A percentile compares a stretch with the other conserved stretches of the same genome.
phyloP scores from a whole-genome alignment of 2,113 vertebrate species.

The Pelecanus crispus region DNA sequence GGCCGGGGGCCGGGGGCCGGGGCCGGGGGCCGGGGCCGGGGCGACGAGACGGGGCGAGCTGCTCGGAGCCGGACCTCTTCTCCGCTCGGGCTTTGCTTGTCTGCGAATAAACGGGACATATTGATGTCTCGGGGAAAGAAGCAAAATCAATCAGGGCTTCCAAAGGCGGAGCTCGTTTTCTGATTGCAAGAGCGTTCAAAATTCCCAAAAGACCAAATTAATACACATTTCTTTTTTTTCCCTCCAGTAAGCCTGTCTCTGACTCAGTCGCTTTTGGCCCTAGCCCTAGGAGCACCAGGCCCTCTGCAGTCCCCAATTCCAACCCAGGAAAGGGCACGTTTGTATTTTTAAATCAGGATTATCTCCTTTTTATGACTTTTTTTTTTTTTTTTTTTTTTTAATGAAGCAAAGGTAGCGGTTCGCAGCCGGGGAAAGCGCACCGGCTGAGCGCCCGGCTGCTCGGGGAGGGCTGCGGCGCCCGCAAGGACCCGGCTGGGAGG shows the following conservation, averaged over 20 bases:
- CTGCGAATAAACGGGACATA: not conserved
- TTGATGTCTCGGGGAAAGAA: not conserved
- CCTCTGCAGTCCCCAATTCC: not conserved
- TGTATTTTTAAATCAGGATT: not conserved
- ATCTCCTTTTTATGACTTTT: not conserved
- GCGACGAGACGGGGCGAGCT: not conserved
- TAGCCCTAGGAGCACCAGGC: not conserved
- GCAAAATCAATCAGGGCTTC: not conserved
- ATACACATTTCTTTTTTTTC: not conserved
- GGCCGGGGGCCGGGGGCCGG: not conserved
- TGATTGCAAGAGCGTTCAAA: not conserved
- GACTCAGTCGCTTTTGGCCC: not conserved
- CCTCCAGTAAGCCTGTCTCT: not conserved
- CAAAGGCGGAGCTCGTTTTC: not conserved
- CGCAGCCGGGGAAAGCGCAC: not conserved
- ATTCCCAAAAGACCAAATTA: constrained; percentile 22
- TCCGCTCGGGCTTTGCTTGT: not conserved
- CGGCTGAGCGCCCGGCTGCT: not conserved
- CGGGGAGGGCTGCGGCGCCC: accelerated
- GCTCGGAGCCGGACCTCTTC: not conserved
- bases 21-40: not conserved
- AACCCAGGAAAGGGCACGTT: not conserved
- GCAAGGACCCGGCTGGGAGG: not conserved
- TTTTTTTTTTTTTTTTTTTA: not conserved
- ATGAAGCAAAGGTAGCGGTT: not conserved